A percentile compares a stretch with the other conserved stretches of the same genome.
phyloP scores from a whole-genome alignment of 2,888 invertebrate genomes.

The Anthophora plumipes region DNA sequence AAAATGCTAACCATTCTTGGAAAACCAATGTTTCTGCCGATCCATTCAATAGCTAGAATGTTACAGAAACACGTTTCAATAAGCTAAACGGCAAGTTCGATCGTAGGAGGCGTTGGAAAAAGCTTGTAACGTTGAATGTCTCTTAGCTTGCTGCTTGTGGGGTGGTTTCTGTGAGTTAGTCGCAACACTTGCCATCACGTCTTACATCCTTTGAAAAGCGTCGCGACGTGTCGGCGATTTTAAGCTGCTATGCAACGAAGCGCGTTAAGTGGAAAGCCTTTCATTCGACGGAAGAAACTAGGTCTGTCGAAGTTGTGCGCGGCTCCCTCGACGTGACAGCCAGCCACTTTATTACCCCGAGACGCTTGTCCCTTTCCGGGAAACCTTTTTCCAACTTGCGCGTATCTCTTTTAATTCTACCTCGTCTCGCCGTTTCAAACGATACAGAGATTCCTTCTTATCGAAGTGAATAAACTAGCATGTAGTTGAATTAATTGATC shows the following conservation, averaged over 20 bases:
- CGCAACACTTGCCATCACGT: conserved; percentile 3
- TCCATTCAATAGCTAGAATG: background rate
- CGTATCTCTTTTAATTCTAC: background rate
- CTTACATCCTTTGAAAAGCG: conserved; percentile 21
- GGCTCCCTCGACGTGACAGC: background rate
- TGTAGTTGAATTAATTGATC: background rate
- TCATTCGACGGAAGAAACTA: conserved; percentile 19
- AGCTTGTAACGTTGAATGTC: background rate
- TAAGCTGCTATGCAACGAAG: background rate
- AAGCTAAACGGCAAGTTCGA: background rate
- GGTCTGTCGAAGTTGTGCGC: background rate
- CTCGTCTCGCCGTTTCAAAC: background rate
- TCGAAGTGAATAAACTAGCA: background rate
- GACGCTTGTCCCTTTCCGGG: background rate
- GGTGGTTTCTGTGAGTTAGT: background rate
- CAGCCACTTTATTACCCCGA: background rate
- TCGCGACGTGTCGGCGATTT: conserved; percentile 22
- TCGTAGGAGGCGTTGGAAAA: background rate
- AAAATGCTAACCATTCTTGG: background rate
- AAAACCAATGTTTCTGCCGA: background rate
- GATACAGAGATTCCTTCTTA: too few relatives aligned
- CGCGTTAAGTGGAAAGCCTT: conserved; percentile 20
- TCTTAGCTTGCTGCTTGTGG: background rate
- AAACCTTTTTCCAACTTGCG: background rate
- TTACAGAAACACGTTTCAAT: background rate